A percentile compares a stretch with the other conserved stretches of the same genome.
phyloP scores from a whole-genome alignment of 2,888 invertebrate genomes.

The Monoplex corrugatus region DNA sequence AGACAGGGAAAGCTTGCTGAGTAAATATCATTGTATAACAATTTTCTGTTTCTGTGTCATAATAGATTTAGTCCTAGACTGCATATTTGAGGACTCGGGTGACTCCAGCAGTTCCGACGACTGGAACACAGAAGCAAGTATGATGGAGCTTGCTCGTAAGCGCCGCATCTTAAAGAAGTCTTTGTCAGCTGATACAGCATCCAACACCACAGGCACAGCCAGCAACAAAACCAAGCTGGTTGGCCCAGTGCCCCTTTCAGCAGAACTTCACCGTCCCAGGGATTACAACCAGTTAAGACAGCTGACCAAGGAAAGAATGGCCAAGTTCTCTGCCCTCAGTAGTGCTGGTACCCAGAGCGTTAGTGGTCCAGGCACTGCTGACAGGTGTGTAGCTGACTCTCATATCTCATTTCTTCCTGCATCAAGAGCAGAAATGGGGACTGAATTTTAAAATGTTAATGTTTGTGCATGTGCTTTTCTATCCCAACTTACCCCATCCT shows the following conservation, averaged over 20 bases:
- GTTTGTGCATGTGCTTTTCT: too few relatives aligned
- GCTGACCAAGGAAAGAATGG: conserved; percentile 69
- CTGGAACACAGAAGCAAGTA: conserved; percentile 64
- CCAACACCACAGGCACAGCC: conserved; percentile 24
- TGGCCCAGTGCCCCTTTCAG: conserved; percentile 70
- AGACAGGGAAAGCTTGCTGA: too few relatives aligned
- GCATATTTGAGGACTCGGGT: conserved; percentile 48
- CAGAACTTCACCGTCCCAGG: conserved; percentile 72
- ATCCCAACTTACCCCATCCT: too few relatives aligned
- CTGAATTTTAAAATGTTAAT: too few relatives aligned
- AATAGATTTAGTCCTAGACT: conserved; percentile 33
- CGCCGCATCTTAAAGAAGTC: conserved; percentile 43
- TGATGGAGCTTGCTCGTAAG: conserved; percentile 59
- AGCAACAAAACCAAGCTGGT: conserved; percentile 59
- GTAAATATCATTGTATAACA: not conserved
- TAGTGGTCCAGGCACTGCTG: conserved; percentile 59
- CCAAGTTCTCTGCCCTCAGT: conserved; percentile 70
- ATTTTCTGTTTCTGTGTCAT: not conserved
- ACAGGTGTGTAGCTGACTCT: conserved; percentile 54
- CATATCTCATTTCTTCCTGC: not conserved
- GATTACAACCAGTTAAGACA: conserved; percentile 74
- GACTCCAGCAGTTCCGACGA: conserved; percentile 64
- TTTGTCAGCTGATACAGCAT: conserved; percentile 29
- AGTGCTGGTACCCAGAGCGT: not conserved
- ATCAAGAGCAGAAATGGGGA: too few relatives aligned